Percentiles rank a stretch among this genome's conserved stretches.
Conservation (phyloP, 2,797 vertebrate genomes). For the Carduelis carduelis region DNA sequence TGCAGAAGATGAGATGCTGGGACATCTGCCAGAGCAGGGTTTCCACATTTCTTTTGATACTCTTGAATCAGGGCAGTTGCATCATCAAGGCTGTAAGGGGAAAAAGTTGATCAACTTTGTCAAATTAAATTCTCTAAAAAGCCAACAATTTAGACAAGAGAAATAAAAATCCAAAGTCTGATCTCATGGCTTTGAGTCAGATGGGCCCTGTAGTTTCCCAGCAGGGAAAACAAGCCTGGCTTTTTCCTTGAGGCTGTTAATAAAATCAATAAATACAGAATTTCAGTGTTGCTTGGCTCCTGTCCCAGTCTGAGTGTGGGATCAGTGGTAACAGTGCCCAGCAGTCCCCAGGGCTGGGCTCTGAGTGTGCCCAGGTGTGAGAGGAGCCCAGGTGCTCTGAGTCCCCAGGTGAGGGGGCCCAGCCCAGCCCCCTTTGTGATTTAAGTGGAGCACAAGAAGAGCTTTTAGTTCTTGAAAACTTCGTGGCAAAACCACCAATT, state of each 20-base stretch:
- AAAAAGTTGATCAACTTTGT: neutral
- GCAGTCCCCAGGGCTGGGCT: neutral
- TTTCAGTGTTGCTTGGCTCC: neutral
- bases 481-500: fast-evolving
- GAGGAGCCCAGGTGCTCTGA: neutral
- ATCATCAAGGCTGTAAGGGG: conserved; percentile 78
- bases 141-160: neutral
- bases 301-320: neutral
- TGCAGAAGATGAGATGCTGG: conserved; percentile 74
- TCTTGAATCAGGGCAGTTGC: conserved; percentile 80
- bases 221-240: neutral
- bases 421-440: neutral
- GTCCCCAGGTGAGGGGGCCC: neutral
- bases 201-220: neutral
- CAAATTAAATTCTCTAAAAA: neutral
- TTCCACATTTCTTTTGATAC: conserved; percentile 76
- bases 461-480: neutral
- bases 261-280: neutral
- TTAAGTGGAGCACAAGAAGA: neutral
- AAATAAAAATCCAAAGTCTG: neutral
- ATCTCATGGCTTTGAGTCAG: neutral
- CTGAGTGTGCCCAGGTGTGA: neutral
- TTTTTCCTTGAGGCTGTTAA: neutral
- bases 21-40: conserved; percentile 9
- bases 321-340: neutral